Evolutionary conservation across 2,797 vertebrate species (phyloP), one percentile per base, ranked within the genome.

Genomic region (Cebuella pygmaea): DNA sequence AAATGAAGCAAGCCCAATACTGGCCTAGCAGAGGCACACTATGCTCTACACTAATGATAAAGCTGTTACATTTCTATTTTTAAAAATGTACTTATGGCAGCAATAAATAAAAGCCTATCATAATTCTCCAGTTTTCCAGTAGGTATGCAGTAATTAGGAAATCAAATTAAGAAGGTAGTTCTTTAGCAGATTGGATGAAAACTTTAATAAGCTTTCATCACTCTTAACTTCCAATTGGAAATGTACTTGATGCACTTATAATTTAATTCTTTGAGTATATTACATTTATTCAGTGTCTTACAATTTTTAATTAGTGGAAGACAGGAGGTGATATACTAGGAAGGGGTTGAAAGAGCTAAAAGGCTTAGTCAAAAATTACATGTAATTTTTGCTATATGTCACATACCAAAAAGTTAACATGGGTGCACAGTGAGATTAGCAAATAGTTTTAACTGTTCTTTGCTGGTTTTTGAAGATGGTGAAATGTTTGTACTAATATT

Each of bases 141-240:
- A 41, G 76, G 50, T 85, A 95, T 92, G 26, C 59, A 94, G 26
- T 7, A 81, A 59, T 7, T 55, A 72, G 20, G 26, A 93, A 95
- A 92, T 83, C 48, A 85, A 76, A 75, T 89, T 78, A 93, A 55
- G 87, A 67, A 97, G 6, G 13, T 19, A 78, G n/a, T 89, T 93
- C 33, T 89, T 88, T 80, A 96, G 50, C 22, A 20, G 15, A 96
- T 0, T 90, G n/a, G 7, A 39, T 39, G 39, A 39, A 81, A 70
- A 2, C 30, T 93, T 90, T 85, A 91, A 75, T 55, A 81, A 76
- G 4, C 30, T 93, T 90, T 81, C 81, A 84, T 61, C 82, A 93
- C 46, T 96, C 22, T 94, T 92, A 89, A 90, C 36, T 96, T 61
- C n/a, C 46, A 85, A 39, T 0, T 89, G 17, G 75, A 90, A 85